Conservation (phyloP, 2,113 vertebrate genomes). For the Caretta caretta region DNA sequence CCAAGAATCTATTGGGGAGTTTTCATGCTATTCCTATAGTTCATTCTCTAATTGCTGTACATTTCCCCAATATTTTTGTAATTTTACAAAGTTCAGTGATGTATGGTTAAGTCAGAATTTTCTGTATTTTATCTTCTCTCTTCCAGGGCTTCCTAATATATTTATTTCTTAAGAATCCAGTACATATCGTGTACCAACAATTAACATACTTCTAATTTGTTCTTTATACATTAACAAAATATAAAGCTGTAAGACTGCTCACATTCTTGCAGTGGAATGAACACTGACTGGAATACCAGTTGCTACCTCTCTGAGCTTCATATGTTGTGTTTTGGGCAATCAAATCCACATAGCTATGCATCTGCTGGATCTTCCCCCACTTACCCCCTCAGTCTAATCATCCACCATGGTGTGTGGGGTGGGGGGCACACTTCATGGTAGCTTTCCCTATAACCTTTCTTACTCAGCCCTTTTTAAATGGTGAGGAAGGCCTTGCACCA, state of each 20-base stretch:
- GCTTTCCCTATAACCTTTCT: background rate
- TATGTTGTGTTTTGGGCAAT: background rate
- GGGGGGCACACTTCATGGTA: no score
- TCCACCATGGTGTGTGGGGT: fast-evolving
- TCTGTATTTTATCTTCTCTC: background rate
- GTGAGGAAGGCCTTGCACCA: background rate
- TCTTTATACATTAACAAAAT: background rate
- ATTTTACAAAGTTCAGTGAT: background rate
- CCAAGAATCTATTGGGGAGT: no score
- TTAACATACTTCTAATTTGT: background rate
- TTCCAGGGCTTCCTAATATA: background rate
- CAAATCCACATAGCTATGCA: background rate
- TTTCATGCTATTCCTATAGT: no score
- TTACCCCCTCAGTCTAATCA: background rate
- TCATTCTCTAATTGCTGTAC: no score
- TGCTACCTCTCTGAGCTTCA: background rate
- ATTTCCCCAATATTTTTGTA: background rate
- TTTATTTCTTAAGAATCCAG: background rate
- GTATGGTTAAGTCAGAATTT: background rate
- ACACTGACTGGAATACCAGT: background rate
- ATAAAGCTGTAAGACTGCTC: background rate
- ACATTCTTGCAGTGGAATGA: background rate
- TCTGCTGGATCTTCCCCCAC: background rate
- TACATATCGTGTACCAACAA: background rate
- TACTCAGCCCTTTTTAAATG: background rate